A percentile compares a stretch with the other conserved stretches of the same genome.
Conservation (phyloP, 2,888 invertebrate species). For the Atherix ibis region DNA sequence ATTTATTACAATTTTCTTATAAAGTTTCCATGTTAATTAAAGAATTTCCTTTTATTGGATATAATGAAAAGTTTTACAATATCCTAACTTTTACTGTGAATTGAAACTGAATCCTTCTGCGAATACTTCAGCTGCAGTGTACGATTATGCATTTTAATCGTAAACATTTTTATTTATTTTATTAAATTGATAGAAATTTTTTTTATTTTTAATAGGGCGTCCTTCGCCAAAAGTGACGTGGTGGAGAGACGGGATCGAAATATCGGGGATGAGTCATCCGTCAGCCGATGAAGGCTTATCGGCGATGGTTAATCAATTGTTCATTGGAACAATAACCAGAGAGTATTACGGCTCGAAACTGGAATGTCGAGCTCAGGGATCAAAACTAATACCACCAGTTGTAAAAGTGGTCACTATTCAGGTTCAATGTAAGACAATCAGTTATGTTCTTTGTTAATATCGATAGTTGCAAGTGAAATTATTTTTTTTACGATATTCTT, state of each 20-base stretch:
- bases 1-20: no score
- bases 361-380: conserved; percentile 63
- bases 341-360: conserved; percentile 56
- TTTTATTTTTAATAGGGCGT: conserved; percentile 51
- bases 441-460: no score
- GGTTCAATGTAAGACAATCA: conserved; percentile 41
- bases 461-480: conserved; percentile 7
- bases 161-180: no score
- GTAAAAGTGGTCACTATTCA: conserved; percentile 60
- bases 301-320: conserved; percentile 57
- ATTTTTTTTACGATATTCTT: conserved; percentile 3
- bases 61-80: no score
- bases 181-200: no score
- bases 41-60: no score
- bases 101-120: no score
- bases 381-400: conserved; percentile 51
- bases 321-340: conserved; percentile 53
- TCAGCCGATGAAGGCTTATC: conserved; percentile 42
- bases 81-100: no score
- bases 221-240: conserved; percentile 69
- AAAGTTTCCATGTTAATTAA: no score
- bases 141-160: no score
- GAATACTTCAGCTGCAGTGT: no score
- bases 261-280: conserved; percentile 54
- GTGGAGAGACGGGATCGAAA: conserved; percentile 60